Percentiles rank a stretch among this genome's conserved stretches.
These are phyloP conservation scores for Thomomys bottae DNA, from an alignment of 2,113 vertebrate genomes.

Conservation along the genomic window DNA sequence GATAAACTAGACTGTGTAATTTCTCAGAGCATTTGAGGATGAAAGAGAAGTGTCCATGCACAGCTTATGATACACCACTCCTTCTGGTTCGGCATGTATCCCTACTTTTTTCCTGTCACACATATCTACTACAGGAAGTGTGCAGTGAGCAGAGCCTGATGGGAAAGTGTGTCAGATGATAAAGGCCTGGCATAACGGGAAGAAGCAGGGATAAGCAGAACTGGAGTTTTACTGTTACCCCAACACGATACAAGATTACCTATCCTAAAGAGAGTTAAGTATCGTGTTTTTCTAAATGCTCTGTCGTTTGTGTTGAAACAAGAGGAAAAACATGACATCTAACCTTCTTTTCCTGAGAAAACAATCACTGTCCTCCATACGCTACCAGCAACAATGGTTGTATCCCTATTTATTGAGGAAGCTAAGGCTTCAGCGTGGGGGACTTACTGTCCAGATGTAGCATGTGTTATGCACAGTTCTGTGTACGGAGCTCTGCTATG, in stretches of 20 bases:
- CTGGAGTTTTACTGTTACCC: constrained; percentile 32
- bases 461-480: constrained; percentile 5
- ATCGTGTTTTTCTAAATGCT: constrained; percentile 73
- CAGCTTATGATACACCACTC: not conserved
- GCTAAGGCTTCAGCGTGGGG: not conserved
- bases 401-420: constrained; percentile 2
- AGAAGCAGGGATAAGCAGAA: constrained; percentile 52
- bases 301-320: constrained; percentile 48
- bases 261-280: constrained; percentile 59
- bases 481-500: not conserved
- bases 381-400: constrained; percentile 54
- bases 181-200: not conserved
- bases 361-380: constrained; percentile 43
- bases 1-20: not conserved
- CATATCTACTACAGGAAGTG: constrained; percentile 57
- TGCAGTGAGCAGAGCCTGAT: constrained; percentile 36
- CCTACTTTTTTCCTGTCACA: not conserved
- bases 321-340: constrained; percentile 70
- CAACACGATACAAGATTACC: constrained; percentile 45
- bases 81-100: not conserved
- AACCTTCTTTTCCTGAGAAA: constrained; percentile 69
- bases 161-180: constrained; percentile 55
- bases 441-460: not conserved
- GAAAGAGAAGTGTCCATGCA: not conserved
- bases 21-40: constrained; percentile 3